Conservation (phyloP, 2,113 vertebrate species). For the Myotis brandtii region DNA sequence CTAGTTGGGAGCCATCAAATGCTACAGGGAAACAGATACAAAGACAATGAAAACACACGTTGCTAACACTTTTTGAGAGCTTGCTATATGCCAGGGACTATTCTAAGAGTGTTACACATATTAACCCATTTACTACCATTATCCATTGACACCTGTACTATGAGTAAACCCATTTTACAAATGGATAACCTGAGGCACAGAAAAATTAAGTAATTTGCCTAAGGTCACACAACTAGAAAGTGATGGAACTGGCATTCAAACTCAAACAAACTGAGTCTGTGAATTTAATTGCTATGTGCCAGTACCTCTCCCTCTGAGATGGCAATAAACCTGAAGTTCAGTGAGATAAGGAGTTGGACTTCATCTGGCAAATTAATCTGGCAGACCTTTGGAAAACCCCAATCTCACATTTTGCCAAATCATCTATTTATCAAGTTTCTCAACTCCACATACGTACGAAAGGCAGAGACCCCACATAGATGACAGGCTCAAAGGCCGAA, state of each 20-base stretch:
- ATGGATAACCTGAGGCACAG: background rate
- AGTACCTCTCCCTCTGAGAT: background rate
- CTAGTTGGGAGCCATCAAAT: background rate
- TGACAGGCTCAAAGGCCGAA: background rate
- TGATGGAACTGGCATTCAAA: background rate
- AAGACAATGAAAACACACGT: background rate
- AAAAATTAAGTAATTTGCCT: background rate
- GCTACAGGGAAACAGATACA: background rate
- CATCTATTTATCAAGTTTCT: conserved; percentile 11
- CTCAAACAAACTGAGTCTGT: background rate
- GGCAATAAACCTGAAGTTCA: background rate
- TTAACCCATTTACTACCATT: background rate
- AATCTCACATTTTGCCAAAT: background rate
- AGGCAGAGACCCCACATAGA: background rate
- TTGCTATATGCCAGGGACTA: background rate
- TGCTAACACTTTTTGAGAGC: background rate
- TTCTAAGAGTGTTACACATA: background rate
- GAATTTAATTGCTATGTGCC: background rate
- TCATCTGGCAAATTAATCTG: background rate
- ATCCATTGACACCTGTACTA: background rate
- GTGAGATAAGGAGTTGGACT: background rate
- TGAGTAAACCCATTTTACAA: background rate
- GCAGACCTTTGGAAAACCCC: background rate
- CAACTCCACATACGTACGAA: background rate
- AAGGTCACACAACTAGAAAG: background rate